Evolutionary conservation across 2,888 invertebrate genomes (phyloP).

Genomic region (Nectonema munidae): DNA sequence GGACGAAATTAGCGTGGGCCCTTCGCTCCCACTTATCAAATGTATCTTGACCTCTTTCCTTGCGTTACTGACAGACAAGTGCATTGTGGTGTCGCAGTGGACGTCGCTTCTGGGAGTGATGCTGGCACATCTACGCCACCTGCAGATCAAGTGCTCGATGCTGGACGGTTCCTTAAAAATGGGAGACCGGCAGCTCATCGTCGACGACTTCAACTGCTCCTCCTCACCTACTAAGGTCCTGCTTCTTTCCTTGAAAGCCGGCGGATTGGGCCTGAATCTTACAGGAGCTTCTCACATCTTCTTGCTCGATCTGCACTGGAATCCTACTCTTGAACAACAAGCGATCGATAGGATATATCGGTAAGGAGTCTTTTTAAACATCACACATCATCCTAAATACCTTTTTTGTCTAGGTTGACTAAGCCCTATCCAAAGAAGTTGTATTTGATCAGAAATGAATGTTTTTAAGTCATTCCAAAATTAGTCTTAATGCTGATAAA

Average conservation of each 20-base stretch:
- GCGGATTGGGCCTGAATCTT: conserved; percentile 70
- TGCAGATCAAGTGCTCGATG: conserved; percentile 24
- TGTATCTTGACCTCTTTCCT: not conserved
- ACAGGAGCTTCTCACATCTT: conserved; percentile 64
- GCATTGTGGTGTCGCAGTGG: conserved; percentile 63
- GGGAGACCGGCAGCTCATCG: conserved; percentile 28
- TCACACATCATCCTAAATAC: too few relatives aligned
- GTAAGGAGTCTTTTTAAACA: too few relatives aligned
- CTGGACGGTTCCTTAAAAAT: conserved; percentile 30
- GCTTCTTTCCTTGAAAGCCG: conserved; percentile 56
- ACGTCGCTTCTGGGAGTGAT: conserved; percentile 43
- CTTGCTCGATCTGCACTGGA: conserved; percentile 71
- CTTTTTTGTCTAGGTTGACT: too few relatives aligned
- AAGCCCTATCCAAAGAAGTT: too few relatives aligned
- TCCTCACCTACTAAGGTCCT: conserved; percentile 25
- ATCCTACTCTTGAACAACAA: conserved; percentile 70
- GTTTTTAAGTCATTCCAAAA: too few relatives aligned
- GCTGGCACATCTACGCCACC: conserved; percentile 29
- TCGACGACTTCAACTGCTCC: conserved; percentile 36
- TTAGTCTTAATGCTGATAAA: too few relatives aligned
- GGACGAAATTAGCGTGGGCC: too few relatives aligned
- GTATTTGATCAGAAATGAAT: too few relatives aligned
- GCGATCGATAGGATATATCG: conserved; percentile 70
- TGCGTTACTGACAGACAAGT: not conserved
- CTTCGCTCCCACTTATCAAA: too few relatives aligned